phyloP scores from a whole-genome alignment of 2,113 vertebrate species.

The Carettochelys insculpta region DNA sequence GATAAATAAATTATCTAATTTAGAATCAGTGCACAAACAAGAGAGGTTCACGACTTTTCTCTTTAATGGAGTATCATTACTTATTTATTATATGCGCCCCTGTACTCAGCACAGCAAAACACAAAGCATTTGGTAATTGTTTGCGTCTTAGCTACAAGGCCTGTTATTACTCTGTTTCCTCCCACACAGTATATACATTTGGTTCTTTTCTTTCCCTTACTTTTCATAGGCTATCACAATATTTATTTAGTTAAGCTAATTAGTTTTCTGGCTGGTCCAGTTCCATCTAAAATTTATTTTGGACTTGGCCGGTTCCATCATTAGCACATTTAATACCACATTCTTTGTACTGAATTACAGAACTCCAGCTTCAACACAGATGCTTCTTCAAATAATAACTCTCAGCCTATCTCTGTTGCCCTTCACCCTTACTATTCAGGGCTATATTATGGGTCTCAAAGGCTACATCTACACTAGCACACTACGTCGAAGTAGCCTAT shows the following conservation, averaged over 20 bases:
- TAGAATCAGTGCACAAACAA: not conserved
- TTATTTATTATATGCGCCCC: not conserved
- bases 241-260: not conserved
- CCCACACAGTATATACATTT: not conserved
- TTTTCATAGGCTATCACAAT: not conserved
- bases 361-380: not conserved
- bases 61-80: not conserved
- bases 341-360: no score
- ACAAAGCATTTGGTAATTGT: not conserved
- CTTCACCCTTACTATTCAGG: not conserved
- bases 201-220: not conserved
- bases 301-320: not conserved
- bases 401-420: not conserved
- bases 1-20: not conserved
- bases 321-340: not conserved
- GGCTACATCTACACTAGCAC: no score
- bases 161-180: not conserved
- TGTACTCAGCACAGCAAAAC: not conserved
- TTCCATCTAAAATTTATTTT: not conserved
- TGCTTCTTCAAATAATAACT: not conserved
- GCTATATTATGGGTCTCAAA: not conserved
- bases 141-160: not conserved
- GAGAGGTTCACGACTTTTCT: not conserved
- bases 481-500: no score
- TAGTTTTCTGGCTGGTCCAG: not conserved